Evolutionary conservation across 2,888 invertebrate genomes (phyloP), one percentile per base, ranked within the genome.

Genomic region (Eupithecia tripunctaria): DNA sequence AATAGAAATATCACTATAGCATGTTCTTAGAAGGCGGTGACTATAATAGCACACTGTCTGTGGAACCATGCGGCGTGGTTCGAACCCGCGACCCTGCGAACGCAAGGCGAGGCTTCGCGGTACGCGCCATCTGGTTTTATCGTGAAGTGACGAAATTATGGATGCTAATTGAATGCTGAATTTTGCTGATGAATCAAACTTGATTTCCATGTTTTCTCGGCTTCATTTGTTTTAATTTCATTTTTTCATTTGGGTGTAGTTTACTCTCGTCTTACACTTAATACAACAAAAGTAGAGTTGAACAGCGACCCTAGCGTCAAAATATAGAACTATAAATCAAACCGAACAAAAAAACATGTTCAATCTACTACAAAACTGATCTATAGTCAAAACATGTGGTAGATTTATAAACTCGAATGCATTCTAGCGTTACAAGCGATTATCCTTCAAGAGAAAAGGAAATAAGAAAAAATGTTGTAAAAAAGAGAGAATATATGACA

Each of bases 351-450:
- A 63, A 64, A 63, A 36, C 63, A n/a, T 36, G 64, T 64, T 25
- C 36, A 64, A 64, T 64, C 64, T 51, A 32, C 59, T 38, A 62
- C 67, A 41, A 70, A 68, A 62, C 29, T 65, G 41, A 67, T 73
- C 43, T 72, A 70, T 70, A 71, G 70, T 75, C 47, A 67, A 67
- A 71, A 74, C 67, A 77, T 63, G 71, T 74, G 83, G 80, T 86
- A 87, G 87, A 88, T 88, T 88, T 84, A 72, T 89, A 90, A 86
- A 89, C 87, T 84, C 85, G 84, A 86, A 88, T 83, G 85, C 89
- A 85, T 86, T 88, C 89, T 92, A 91, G 91, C 90, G 91, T 91
- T 91, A 92, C 91, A 91, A 85, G 87, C 90, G 91, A 92, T 92
- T 92, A 93, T 91, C 87, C 87, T 86, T 85, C 80, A 76, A 84